phyloP scores from a whole-genome alignment of 1,140 invertebrate species.

The Aphelinus atriplicis region DNA sequence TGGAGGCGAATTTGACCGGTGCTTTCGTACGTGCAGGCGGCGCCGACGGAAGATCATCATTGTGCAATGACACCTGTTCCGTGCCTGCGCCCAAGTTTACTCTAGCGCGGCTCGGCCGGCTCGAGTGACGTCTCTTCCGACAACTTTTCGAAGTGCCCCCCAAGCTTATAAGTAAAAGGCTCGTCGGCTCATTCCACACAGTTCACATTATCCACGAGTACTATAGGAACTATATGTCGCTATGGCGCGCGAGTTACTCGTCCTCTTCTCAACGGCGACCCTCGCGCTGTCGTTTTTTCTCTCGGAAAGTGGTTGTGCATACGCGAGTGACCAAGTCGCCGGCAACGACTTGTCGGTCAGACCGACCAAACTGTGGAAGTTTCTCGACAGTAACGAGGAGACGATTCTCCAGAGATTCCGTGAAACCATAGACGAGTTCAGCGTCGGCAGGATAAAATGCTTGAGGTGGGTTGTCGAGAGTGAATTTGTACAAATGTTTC shows the following conservation, averaged over 20 bases:
- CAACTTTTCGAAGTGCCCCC: not conserved
- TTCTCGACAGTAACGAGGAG: slow-evolving; percentile 14
- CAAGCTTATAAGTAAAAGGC: slow-evolving; percentile 33
- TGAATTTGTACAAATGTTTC: too few relatives aligned
- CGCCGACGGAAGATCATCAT: slow-evolving; percentile 8
- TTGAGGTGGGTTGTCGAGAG: slow-evolving; percentile 37
- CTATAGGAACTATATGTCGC: not conserved
- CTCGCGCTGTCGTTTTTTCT: not conserved
- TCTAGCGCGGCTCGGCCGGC: slow-evolving; percentile 11
- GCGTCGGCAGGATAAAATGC: slow-evolving; percentile 40
- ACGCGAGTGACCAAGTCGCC: not conserved
- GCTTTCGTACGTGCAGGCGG: not conserved
- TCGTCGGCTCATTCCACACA: not conserved
- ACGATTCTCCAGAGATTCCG: slow-evolving; percentile 2
- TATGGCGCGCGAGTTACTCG: not conserved
- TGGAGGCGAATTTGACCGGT: not conserved
- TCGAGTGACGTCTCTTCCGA: slow-evolving; percentile 28
- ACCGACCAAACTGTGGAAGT: slow-evolving; percentile 23
- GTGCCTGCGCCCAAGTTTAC: slow-evolving; percentile 24
- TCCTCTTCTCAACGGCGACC: not conserved
- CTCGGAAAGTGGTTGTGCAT: slow-evolving; percentile 6
- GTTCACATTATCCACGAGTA: slow-evolving; percentile 9
- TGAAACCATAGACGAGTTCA: slow-evolving; percentile 35
- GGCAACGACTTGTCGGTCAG: not conserved
- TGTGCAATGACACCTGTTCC: slow-evolving; percentile 23